Percentiles rank a stretch among this genome's conserved stretches.
Conservation (phyloP, 2,113 vertebrate genomes). For the Gasterosteus nipponicus region DNA sequence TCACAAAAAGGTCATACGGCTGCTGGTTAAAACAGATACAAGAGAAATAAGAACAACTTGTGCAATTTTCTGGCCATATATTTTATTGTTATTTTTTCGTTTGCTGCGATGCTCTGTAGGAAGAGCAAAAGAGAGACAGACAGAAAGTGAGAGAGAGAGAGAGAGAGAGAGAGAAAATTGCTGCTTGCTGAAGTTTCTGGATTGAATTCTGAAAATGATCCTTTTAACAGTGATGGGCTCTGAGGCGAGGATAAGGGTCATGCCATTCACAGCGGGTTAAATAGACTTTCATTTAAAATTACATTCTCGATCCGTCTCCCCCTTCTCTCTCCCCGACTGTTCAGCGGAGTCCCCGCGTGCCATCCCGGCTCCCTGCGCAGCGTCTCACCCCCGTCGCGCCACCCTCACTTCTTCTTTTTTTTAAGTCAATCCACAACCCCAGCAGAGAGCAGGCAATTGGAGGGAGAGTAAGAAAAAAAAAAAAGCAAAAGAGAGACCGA, state of each 20-base stretch:
- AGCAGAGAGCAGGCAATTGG: constrained; percentile 69
- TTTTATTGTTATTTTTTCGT: constrained; percentile 74
- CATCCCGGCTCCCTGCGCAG: constrained; percentile 73
- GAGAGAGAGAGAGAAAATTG: constrained; percentile 76
- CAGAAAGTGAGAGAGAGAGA: constrained; percentile 8
- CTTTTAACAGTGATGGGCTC: constrained; percentile 84
- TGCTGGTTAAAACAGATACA: constrained; percentile 36
- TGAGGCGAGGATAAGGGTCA: constrained; percentile 79
- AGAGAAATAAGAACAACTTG: constrained; percentile 25
- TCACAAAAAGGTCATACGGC: constrained; percentile 36
- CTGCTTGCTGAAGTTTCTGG: constrained; percentile 85
- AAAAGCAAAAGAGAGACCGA: constrained; percentile 13
- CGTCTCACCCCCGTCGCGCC: constrained; percentile 77
- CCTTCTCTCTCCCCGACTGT: constrained; percentile 57
- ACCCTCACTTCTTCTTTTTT: constrained; percentile 71
- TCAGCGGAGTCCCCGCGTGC: constrained; percentile 69
- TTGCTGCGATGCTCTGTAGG: constrained; percentile 57
- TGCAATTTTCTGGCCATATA: constrained; percentile 65
- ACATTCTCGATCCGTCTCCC: constrained; percentile 83
- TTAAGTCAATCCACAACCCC: constrained; percentile 73
- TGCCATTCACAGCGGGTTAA: constrained; percentile 84
- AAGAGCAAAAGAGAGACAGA: constrained; percentile 4
- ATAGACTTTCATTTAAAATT: constrained; percentile 86
- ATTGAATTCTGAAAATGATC: constrained; percentile 87
- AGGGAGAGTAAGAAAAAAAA: not conserved